phyloP scores from a whole-genome alignment of 1,140 invertebrate genomes.

The Zaprionus capensis region DNA sequence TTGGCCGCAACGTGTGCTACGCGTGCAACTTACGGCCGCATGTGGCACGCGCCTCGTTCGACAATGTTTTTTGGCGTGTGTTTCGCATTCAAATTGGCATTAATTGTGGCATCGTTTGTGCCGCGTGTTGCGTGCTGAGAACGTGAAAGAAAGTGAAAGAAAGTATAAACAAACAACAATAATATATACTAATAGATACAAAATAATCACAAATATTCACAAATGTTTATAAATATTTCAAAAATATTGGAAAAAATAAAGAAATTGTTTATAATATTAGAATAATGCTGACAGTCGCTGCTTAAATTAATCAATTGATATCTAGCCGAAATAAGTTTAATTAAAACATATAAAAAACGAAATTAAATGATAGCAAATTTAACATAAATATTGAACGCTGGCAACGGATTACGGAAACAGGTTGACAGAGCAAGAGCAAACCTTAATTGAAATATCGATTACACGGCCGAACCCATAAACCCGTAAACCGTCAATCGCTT shows the following conservation, averaged over 20 bases:
- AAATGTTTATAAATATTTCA: not conserved
- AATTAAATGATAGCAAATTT: not conserved
- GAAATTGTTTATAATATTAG: not conserved
- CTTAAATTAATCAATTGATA: not conserved
- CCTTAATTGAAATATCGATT: slow-evolving; percentile 36
- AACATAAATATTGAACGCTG: slow-evolving; percentile 6
- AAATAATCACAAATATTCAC: not conserved
- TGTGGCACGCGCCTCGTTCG: slow-evolving; percentile 13
- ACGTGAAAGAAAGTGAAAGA: slow-evolving; percentile 2
- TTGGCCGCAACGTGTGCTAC: slow-evolving; percentile 22
- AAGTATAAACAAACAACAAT: slow-evolving; percentile 3
- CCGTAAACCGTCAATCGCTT: slow-evolving; percentile 40
- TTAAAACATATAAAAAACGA: not conserved
- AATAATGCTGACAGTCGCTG: not conserved
- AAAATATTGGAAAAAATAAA: not conserved
- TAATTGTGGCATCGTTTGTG: not conserved
- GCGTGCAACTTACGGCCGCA: slow-evolving; percentile 55
- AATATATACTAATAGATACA: not conserved
- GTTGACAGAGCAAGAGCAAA: not conserved
- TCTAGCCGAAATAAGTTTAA: not conserved
- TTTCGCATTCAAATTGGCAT: slow-evolving; percentile 1
- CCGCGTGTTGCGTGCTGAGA: slow-evolving; percentile 3
- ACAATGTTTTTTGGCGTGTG: slow-evolving; percentile 5
- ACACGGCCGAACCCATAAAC: slow-evolving; percentile 15
- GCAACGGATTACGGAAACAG: not conserved